These are phyloP conservation scores for Nemopilema nomurai DNA, from an alignment of 30 jellyfish, hydroid and myxozoan genomes.

Conservation along the genomic window DNA sequence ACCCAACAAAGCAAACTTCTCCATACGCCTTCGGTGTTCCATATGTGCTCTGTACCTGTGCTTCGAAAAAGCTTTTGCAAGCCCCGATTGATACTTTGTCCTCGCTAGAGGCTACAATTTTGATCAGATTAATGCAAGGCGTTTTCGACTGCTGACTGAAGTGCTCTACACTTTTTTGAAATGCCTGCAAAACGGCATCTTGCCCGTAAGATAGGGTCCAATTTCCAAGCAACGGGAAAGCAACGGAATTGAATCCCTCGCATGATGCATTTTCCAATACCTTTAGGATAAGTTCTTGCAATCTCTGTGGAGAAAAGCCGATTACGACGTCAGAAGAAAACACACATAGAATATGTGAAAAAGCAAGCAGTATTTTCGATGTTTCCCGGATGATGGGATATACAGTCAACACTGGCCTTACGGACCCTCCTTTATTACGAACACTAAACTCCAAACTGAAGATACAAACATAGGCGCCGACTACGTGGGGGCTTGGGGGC, in stretches of 20 bases:
- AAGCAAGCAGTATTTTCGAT: not conserved
- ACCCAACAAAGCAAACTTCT: not conserved
- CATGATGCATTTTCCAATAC: not conserved
- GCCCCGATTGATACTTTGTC: not conserved
- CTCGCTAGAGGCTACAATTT: not conserved
- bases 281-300: not conserved
- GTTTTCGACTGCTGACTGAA: not conserved
- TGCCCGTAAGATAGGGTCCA: not conserved
- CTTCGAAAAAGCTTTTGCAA: not conserved
- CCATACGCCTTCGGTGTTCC: not conserved
- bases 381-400: too few relatives aligned
- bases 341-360: too few relatives aligned
- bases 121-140: not conserved
- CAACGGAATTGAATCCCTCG: not conserved
- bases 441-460: too few relatives aligned
- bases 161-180: not conserved
- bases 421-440: too few relatives aligned
- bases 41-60: not conserved
- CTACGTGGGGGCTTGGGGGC: too few relatives aligned
- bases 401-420: too few relatives aligned
- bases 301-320: not conserved
- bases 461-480: too few relatives aligned
- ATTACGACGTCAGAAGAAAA: not conserved
- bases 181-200: not conserved
- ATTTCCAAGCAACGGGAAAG: conserved; percentile 10